Base-by-base conservation (phyloP, 2,797 vertebrate species). In the Crypturellus tataupa region DNA sequence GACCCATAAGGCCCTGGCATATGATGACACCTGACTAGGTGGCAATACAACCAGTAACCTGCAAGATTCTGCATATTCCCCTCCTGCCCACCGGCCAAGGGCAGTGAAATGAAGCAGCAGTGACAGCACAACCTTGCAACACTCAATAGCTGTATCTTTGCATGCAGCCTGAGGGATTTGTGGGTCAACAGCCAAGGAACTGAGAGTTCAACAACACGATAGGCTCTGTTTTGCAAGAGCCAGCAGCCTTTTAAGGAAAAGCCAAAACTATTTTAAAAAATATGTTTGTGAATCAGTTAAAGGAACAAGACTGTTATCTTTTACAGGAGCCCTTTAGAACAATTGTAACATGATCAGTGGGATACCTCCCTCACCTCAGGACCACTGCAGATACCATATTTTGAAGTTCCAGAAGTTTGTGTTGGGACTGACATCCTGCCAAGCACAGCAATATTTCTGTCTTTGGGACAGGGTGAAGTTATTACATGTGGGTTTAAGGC, bases 401-500 rank as follows among this genome's bases (percentile, higher is more conserved):
- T 19, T 51, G 31, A 85, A 72, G 46, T 31, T 64, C 93, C 55
- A 29, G 60, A 81, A 67, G 35, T 69, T 40, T 81, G 24, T 79
- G 6, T 40, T 56, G 47, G 76, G 59, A 24, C 8, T 0, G 5
- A 39, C 2, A 1, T 37, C 20, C 68, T 67, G 64, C n/a, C 25
- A 73, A 76, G 46, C 6, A 59, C 9, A 93, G 49, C 9, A 78
- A 9, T 5, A 56, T 35, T 69, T 92, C 56, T 87, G 23, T 59
- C 39, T 39, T 73, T 37, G 87, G 64, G 39, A 53, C 19, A 1
- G 39, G 8, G 46, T 83, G 40, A 94, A 91, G 67, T 91, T 84
- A 72, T 60, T 92, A 47, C 65, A 93, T 87, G 42, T 40, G 85
- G 90, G 70, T 35, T 87, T 68, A 92, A 93, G 92, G 88, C 79